Conservation (phyloP, 2,797 vertebrate species). For the Gallirallus australis region DNA sequence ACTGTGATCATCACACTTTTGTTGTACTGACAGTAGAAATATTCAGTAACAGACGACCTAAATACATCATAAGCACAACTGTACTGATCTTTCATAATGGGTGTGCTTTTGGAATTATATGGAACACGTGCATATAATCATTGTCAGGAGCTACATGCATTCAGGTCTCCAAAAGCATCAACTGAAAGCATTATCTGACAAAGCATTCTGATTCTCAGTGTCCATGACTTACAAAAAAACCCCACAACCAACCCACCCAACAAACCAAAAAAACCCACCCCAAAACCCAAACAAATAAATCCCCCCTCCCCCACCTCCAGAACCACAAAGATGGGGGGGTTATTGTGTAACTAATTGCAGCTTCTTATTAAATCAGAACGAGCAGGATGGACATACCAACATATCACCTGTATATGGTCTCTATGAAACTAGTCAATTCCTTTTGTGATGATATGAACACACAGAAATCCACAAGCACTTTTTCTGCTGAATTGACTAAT, state of each 20-base stretch:
- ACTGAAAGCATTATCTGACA: constrained; percentile 55
- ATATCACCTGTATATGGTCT: constrained; percentile 12
- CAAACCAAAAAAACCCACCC: not conserved
- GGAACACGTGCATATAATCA: constrained; percentile 50
- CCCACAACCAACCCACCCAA: too few relatives aligned
- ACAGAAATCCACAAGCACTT: constrained; percentile 4
- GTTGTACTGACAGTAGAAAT: constrained; percentile 82
- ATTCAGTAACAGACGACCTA: constrained; percentile 77
- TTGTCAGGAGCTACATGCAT: constrained; percentile 48
- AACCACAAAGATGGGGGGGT: not conserved
- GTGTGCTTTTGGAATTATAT: constrained; percentile 70
- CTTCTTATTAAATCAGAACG: constrained; percentile 7
- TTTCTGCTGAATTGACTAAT: constrained; percentile 44
- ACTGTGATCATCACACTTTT: constrained; percentile 89
- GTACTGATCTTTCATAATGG: constrained; percentile 69
- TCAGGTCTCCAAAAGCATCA: constrained; percentile 54
- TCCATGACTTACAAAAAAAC: not conserved
- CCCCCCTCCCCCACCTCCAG: not conserved
- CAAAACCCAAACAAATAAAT: too few relatives aligned
- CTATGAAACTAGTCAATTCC: constrained; percentile 41
- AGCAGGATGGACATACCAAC: not conserved
- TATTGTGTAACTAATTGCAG: not conserved
- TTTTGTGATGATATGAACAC: constrained; percentile 27
- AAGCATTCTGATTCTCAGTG: constrained; percentile 41
- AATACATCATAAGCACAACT: constrained; percentile 74